Evolutionary conservation across 1,140 invertebrate genomes (phyloP).

Genomic region (Drosophila equinoxialis): DNA sequence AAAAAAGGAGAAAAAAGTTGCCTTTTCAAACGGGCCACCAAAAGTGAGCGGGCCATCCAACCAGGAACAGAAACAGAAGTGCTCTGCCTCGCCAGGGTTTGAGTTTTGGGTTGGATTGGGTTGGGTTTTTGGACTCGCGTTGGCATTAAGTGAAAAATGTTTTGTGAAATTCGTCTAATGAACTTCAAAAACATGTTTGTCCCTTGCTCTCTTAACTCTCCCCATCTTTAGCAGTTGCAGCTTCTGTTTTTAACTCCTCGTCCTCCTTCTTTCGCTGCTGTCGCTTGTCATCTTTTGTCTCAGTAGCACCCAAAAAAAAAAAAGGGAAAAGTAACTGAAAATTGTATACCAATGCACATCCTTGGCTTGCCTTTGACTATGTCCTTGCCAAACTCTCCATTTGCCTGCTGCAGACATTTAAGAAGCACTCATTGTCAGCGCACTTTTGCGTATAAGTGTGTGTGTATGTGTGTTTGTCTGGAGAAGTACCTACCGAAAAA

Average conservation of each 20-base stretch:
- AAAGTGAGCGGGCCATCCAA: slow-evolving; percentile 42
- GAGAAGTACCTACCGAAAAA: slow-evolving; percentile 23
- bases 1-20: slow-evolving; percentile 53
- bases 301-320: slow-evolving; percentile 61
- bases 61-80: slow-evolving; percentile 34
- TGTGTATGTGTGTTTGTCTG: slow-evolving; percentile 24
- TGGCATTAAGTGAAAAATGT: slow-evolving; percentile 78
- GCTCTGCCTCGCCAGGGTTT: not conserved
- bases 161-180: slow-evolving; percentile 78
- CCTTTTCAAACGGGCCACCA: slow-evolving; percentile 67
- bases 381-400: slow-evolving; percentile 41
- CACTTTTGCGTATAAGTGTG: slow-evolving; percentile 36
- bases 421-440: slow-evolving; percentile 77
- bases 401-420: slow-evolving; percentile 77
- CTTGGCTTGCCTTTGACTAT: slow-evolving; percentile 75
- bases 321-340: slow-evolving; percentile 42
- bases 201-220: slow-evolving; percentile 31
- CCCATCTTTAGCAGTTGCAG: not conserved
- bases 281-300: slow-evolving; percentile 78
- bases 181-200: slow-evolving; percentile 82
- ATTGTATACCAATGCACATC: slow-evolving; percentile 63
- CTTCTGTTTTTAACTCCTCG: not conserved
- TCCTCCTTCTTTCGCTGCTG: slow-evolving; percentile 12
- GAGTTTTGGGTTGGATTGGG: slow-evolving; percentile 37
- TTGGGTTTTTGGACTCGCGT: slow-evolving; percentile 60